These are phyloP conservation scores for Pteropus rufus DNA, from an alignment of 2,797 vertebrate species.

Conservation along the genomic window DNA sequence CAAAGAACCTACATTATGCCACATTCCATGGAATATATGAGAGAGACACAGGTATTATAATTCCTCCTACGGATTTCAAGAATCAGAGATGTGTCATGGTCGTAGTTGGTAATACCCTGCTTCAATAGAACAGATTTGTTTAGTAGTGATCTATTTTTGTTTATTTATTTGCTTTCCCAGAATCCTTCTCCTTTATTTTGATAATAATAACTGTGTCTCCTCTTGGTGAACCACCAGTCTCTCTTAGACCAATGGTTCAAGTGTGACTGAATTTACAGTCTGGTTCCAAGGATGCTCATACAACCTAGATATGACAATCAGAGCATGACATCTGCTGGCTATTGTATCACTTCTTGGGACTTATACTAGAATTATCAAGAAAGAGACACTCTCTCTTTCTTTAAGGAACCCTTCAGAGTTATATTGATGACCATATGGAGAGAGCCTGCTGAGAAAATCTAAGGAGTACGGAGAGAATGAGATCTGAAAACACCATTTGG, in stretches of 20 bases:
- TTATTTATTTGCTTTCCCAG: not conserved
- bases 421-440: not conserved
- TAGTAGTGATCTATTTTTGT: not conserved
- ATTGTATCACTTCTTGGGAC: not conserved
- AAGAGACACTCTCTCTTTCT: not conserved
- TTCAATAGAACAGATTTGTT: not conserved
- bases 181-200: not conserved
- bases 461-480: not conserved
- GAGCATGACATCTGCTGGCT: not conserved
- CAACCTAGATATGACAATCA: not conserved
- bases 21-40: not conserved
- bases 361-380: not conserved
- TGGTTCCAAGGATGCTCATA: not conserved
- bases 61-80: not conserved
- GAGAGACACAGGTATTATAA: not conserved
- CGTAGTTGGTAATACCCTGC: not conserved
- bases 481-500: not conserved
- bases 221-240: not conserved
- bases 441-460: not conserved
- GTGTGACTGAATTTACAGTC: not conserved
- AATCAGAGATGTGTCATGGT: not conserved
- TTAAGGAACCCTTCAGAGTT: not conserved
- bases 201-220: not conserved
- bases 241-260: not conserved
- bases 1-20: not conserved